A percentile compares a stretch with the other conserved stretches of the same genome.
Evolutionary conservation across 1,140 invertebrate species (phyloP).

Genomic region (Papilio aristodemus): DNA sequence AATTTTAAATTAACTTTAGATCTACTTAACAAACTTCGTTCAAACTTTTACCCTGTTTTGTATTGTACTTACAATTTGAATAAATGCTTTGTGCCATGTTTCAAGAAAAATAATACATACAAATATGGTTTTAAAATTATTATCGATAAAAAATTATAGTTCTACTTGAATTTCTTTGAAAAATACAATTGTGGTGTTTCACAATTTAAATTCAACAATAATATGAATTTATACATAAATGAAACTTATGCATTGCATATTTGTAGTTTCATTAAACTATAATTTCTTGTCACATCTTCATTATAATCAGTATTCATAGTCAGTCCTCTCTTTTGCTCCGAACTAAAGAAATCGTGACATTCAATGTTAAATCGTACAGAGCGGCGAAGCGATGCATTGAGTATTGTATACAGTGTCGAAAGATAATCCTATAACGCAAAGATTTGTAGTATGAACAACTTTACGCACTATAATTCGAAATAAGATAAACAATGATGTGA

Average conservation of each 20-base stretch:
- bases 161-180: too few species aligned
- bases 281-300: constrained; percentile 13
- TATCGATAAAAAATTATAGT: too few species aligned
- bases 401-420: not conserved
- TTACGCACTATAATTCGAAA: not conserved
- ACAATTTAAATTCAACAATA: too few species aligned
- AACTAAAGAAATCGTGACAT: constrained; percentile 27
- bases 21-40: constrained; percentile 7
- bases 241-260: not conserved
- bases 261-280: not conserved
- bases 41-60: not conserved
- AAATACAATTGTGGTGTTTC: too few species aligned
- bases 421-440: constrained; percentile 10
- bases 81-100: too few species aligned
- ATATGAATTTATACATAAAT: too few species aligned
- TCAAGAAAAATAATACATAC: too few species aligned
- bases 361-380: constrained; percentile 11
- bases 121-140: too few species aligned
- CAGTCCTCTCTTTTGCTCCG: constrained; percentile 10
- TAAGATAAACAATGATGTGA: not conserved
- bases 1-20: not conserved
- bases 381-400: not conserved
- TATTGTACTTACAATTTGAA: too few species aligned
- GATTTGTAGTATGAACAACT: not conserved
- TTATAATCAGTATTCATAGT: constrained; percentile 18